Conservation (phyloP, 1,140 invertebrate species). For the Brachystomella parvula region DNA sequence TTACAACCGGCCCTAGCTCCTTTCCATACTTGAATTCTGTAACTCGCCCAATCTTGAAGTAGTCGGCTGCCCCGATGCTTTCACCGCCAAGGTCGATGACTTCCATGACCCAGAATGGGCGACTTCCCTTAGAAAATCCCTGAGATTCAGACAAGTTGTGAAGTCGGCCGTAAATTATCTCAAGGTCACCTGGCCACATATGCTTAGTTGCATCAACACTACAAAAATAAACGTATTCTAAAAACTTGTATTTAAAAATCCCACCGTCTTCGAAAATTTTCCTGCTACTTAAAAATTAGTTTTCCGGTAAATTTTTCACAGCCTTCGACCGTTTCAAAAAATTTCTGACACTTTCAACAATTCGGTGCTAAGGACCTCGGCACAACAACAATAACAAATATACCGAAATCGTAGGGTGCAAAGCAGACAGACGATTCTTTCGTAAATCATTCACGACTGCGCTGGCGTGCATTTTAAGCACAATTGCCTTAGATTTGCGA, state of each 20-base stretch:
- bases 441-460: no score
- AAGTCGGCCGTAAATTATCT: slow-evolving; percentile 41
- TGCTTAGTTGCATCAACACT: slow-evolving; percentile 50
- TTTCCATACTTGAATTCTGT: slow-evolving; percentile 31
- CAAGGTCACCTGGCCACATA: slow-evolving; percentile 50
- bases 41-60: slow-evolving; percentile 23
- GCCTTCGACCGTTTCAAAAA: slow-evolving; percentile 76
- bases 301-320: slow-evolving; percentile 47
- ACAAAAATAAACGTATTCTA: background rate
- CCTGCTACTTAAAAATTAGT: background rate
- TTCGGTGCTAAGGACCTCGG: no score
- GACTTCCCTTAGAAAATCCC: slow-evolving; percentile 39
- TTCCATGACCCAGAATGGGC: slow-evolving; percentile 49
- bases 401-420: no score
- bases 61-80: slow-evolving; percentile 20
- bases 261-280: no score
- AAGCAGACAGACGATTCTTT: no score
- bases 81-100: slow-evolving; percentile 49
- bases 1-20: slow-evolving; percentile 16
- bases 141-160: slow-evolving; percentile 41
- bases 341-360: no score
- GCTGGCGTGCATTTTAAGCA: no score
- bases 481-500: no score
- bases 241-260: no score
- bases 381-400: no score